Evolutionary conservation across 2,113 vertebrate genomes (phyloP).

Genomic region (Phalacrocorax brasilianus): DNA sequence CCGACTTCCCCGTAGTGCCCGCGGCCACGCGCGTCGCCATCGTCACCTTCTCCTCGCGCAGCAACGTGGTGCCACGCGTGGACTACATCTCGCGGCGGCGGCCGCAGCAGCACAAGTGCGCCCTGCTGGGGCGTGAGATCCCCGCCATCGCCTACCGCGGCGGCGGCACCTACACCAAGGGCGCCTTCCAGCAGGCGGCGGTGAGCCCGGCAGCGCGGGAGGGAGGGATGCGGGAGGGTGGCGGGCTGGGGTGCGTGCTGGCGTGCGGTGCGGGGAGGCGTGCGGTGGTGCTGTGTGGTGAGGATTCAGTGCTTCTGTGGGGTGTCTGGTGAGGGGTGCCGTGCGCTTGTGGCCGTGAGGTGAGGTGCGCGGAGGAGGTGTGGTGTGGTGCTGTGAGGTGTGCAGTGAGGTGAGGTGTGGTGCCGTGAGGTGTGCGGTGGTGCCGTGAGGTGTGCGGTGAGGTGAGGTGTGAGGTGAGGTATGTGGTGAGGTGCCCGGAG

Average conservation of each 20-base stretch:
- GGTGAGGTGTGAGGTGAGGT: too few relatives aligned
- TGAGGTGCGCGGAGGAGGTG: neutral
- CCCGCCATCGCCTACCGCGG: slow-evolving; percentile 93
- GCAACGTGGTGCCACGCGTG: slow-evolving; percentile 91
- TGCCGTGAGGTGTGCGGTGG: too few relatives aligned
- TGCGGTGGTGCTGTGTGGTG: too few relatives aligned
- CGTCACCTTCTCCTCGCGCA: slow-evolving; percentile 95
- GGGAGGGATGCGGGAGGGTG: too few relatives aligned
- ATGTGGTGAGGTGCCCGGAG: too few relatives aligned
- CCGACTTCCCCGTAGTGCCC: slow-evolving; percentile 93
- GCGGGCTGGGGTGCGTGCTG: too few relatives aligned
- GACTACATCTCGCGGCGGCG: slow-evolving; percentile 90
- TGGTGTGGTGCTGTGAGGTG: fast-evolving
- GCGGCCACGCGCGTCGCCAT: slow-evolving; percentile 92
- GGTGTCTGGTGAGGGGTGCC: too few relatives aligned
- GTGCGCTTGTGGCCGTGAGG: too few relatives aligned
- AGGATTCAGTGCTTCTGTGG: too few relatives aligned
- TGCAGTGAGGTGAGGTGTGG: fast-evolving
- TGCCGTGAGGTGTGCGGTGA: too few relatives aligned
- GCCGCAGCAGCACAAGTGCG: slow-evolving; percentile 94
- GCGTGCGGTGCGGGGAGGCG: too few relatives aligned
- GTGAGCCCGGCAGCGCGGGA: slow-evolving; percentile 76
- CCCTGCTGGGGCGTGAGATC: slow-evolving; percentile 91
- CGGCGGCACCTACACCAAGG: slow-evolving; percentile 95
- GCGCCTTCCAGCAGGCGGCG: slow-evolving; percentile 95